Evolutionary conservation across 92 coral and sea anemone genomes (phyloP).

Genomic region (Bergia puertoricense): DNA sequence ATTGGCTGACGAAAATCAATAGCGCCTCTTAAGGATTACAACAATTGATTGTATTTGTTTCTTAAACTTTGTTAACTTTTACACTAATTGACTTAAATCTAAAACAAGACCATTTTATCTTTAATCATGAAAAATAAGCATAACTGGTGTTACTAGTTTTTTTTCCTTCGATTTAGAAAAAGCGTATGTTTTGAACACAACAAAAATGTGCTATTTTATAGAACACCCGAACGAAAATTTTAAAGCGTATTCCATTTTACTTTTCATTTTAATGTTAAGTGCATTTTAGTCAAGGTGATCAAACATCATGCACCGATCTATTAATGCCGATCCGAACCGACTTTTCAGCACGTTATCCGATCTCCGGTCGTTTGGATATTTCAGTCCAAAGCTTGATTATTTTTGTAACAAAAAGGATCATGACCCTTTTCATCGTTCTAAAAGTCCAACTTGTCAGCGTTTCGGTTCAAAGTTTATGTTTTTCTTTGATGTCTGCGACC

Average conservation of each 20-base stretch:
- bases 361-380: neutral
- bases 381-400: slow-evolving; percentile 27
- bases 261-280: neutral
- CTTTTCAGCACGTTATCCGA: slow-evolving; percentile 33
- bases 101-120: neutral
- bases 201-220: no score
- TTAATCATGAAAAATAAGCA: neutral
- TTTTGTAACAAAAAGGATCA: slow-evolving; percentile 43
- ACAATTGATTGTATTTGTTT: neutral
- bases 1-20: neutral
- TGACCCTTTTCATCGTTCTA: slow-evolving; percentile 31
- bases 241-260: neutral
- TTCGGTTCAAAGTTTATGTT: slow-evolving; percentile 3
- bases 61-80: slow-evolving; percentile 16
- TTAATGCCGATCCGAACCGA: neutral
- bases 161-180: neutral
- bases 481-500: slow-evolving; percentile 26
- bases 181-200: neutral
- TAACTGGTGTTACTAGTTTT: neutral
- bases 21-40: neutral
- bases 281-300: slow-evolving; percentile 1
- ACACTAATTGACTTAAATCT: neutral
- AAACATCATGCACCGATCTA: neutral
- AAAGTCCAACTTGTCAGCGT: slow-evolving; percentile 1
- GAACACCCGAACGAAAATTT: neutral